phyloP scores from a whole-genome alignment of 2,888 invertebrate genomes.

The Terebella lapidaria region DNA sequence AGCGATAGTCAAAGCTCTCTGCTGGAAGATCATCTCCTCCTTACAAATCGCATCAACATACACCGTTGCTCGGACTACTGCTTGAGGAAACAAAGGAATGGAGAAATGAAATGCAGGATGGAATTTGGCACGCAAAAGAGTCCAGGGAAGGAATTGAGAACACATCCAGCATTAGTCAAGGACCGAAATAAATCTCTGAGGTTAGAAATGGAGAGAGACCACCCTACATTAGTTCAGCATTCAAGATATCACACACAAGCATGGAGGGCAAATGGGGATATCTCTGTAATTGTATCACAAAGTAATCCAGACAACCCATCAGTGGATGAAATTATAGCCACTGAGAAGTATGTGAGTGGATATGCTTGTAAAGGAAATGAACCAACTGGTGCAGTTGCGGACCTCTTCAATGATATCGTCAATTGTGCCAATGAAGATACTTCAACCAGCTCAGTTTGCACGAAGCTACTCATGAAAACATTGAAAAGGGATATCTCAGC shows the following conservation, averaged over 20 bases:
- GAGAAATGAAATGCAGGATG: constrained; percentile 18
- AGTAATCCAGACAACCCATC: constrained; percentile 24
- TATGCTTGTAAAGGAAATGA: no score
- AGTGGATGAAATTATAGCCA: no score
- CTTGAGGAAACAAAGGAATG: not conserved
- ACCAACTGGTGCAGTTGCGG: no score
- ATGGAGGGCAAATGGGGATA: constrained; percentile 27
- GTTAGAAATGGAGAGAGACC: constrained; percentile 28
- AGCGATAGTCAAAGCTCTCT: constrained; percentile 20
- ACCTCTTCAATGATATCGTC: no score
- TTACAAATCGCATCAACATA: constrained; percentile 22
- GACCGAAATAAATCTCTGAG: constrained; percentile 26
- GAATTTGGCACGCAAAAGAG: constrained; percentile 21
- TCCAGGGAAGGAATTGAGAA: constrained; percentile 17
- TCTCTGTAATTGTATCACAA: constrained; percentile 27
- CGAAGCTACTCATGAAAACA: constrained; percentile 24
- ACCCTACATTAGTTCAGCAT: constrained; percentile 27
- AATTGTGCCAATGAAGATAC: constrained; percentile 7
- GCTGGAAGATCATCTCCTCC: constrained; percentile 23
- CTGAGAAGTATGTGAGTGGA: no score
- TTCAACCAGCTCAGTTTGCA: constrained; percentile 16
- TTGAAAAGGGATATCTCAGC: no score
- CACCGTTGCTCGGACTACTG: constrained; percentile 26
- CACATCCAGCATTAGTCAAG: constrained; percentile 17
- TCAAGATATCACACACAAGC: constrained; percentile 26